Evolutionary conservation across 2,888 invertebrate species (phyloP), one percentile per base, ranked within the genome.

Genomic region (Sarcophaga carnaria): DNA sequence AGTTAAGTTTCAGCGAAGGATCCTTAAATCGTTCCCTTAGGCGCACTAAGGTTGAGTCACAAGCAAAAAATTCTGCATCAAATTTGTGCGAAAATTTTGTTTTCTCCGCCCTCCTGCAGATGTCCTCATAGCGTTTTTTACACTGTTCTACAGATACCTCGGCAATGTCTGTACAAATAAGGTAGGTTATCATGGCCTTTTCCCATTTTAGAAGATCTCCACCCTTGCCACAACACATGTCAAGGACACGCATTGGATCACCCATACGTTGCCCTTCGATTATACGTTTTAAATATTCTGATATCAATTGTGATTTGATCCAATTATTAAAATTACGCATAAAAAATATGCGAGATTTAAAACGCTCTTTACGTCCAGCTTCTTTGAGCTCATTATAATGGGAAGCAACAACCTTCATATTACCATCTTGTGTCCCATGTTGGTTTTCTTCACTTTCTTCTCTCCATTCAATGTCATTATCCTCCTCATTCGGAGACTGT

Each of bases 301-400:
- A 96, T 90, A 99, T 99, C 0, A 99, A 94, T 94, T 98, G 97
- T 93, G 98, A 97, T 94, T 99, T 99, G 17, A 99, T 96, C 99
- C 99, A 99, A 93, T 99, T 99, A 93, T 99, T 99, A 92, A 99
- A 99, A 94, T 99, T 99, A 89, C 99, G 95, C 94, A 99, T 95
- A 92, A 97, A 96, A 90, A 97, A 97, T 90, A 99, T 99, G 45
- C 98, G 96, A 45, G 99, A 99, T 90, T 97, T 96, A 89, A 96
- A 96, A 71, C 99, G 95, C 89, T 96, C 96, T 71, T 95, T 95
- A 62, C 97, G 93, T 0, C 98, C 98, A 90, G 96, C 96, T 89
- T 98, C 97, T 93, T 97, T 96, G 12, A 99, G 94, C 77, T 96
- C 95, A 93, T 99, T 99, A 93, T 99, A 99, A 94, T 99, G 99